Percentiles rank a stretch among this genome's conserved stretches.
Evolutionary conservation across 2,888 invertebrate species (phyloP).

Genomic region (Philereme vetulata): DNA sequence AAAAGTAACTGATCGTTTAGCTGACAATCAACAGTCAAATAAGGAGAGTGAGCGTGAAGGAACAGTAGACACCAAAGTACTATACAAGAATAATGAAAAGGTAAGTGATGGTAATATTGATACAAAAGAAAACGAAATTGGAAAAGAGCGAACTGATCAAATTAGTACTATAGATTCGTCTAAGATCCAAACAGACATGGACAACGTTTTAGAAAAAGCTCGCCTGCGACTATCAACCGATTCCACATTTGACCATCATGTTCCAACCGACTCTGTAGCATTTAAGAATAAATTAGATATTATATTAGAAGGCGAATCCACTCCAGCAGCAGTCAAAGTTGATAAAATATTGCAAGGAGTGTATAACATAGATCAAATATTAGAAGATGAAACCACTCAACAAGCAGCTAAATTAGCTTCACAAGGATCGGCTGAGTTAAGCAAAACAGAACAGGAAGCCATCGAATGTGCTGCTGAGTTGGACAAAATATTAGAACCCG

Average conservation of each 20-base stretch:
- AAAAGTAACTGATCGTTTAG: too few relatives aligned
- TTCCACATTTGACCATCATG: constrained; percentile 15
- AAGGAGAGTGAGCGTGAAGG: too few relatives aligned
- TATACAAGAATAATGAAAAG: neutral
- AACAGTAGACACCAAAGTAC: neutral
- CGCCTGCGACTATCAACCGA: constrained; percentile 13
- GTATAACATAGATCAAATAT: neutral
- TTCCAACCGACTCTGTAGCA: constrained; percentile 7
- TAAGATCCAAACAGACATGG: neutral
- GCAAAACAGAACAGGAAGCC: too few relatives aligned
- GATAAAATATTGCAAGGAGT: constrained; percentile 6
- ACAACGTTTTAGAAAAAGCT: neutral
- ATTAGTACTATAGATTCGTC: neutral
- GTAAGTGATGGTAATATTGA: neutral
- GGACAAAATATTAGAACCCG: too few relatives aligned
- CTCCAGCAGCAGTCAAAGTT: neutral
- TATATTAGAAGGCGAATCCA: constrained; percentile 14
- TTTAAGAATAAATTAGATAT: constrained; percentile 11
- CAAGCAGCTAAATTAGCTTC: neutral
- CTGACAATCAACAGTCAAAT: too few relatives aligned
- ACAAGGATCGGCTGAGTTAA: too few relatives aligned
- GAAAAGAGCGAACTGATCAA: constrained; percentile 1
- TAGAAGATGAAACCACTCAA: constrained; percentile 9
- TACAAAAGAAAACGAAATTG: neutral
- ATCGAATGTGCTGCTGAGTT: too few relatives aligned